phyloP scores from a whole-genome alignment of 2,113 vertebrate species.

The Carollia perspicillata region DNA sequence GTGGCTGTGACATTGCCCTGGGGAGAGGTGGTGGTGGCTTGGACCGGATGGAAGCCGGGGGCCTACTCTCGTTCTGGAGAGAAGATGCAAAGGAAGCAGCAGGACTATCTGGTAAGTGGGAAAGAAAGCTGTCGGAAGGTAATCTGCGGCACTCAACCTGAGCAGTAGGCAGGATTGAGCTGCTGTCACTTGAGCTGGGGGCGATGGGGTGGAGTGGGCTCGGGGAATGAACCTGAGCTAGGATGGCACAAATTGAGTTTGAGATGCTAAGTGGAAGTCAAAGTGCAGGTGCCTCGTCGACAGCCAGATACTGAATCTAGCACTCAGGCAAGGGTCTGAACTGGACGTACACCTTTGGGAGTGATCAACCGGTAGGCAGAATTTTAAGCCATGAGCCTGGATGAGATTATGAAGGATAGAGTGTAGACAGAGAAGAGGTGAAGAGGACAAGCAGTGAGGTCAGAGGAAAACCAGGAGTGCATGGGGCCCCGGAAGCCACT shows the following conservation, averaged over 20 bases:
- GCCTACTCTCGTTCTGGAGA: neutral
- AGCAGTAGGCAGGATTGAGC: neutral
- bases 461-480: neutral
- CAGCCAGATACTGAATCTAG: neutral
- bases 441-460: neutral
- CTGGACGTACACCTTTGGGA: neutral
- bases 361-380: neutral
- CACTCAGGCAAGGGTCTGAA: neutral
- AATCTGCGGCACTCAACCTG: neutral
- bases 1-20: neutral
- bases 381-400: neutral
- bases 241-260: neutral
- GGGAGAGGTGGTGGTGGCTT: neutral
- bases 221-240: neutral
- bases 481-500: neutral
- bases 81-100: neutral
- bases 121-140: neutral
- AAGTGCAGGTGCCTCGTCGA: neutral
- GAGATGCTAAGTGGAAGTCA: neutral
- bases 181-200: neutral
- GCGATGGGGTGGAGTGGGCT: neutral
- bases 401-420: neutral
- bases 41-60: neutral
- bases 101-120: neutral
- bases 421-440: neutral